Conservation (phyloP, 1,140 invertebrate genomes). For the Ostrea edulis region DNA sequence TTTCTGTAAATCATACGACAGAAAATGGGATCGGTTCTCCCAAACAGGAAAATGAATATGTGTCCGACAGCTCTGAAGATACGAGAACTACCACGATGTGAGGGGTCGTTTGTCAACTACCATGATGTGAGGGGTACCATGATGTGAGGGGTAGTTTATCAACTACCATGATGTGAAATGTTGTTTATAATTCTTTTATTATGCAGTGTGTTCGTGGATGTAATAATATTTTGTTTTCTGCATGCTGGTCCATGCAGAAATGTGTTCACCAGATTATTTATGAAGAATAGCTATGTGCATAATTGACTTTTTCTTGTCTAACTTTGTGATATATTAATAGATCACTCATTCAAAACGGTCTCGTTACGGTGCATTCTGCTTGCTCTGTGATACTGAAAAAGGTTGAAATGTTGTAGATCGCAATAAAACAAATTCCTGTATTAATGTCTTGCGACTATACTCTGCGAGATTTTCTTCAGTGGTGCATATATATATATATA, state of each 20-base stretch:
- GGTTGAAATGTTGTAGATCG: neutral
- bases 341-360: neutral
- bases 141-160: too few relatives aligned
- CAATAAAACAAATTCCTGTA: too few relatives aligned
- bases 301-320: neutral
- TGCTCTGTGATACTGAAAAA: neutral
- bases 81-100: neutral
- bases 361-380: neutral
- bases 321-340: neutral
- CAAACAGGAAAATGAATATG: neutral
- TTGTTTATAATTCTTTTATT: neutral
- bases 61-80: neutral
- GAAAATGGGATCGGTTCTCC: neutral
- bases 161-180: constrained; percentile 2
- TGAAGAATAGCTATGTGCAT: neutral
- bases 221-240: neutral
- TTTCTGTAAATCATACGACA: neutral
- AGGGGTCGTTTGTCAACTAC: neutral
- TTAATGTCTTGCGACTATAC: too few relatives aligned
- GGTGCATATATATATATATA: too few relatives aligned
- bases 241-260: neutral
- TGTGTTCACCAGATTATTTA: neutral
- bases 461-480: too few relatives aligned
- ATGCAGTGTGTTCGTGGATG: neutral
- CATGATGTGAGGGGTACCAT: neutral